These are phyloP conservation scores for Himalopsyche anomala DNA, from an alignment of 2,888 invertebrate species.

Conservation along the genomic window DNA sequence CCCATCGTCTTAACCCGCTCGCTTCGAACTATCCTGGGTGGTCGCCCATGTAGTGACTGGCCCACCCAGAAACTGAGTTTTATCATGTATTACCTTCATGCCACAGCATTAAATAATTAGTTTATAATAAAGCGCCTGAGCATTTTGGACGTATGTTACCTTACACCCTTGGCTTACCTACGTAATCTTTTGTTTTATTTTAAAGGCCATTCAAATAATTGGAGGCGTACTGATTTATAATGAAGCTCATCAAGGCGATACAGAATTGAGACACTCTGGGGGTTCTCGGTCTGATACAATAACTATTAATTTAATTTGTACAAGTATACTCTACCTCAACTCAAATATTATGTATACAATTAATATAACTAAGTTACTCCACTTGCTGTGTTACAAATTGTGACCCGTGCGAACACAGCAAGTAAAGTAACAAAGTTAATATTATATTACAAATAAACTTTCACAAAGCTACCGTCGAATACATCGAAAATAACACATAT, in stretches of 20 bases:
- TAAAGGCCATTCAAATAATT: slow-evolving; percentile 1
- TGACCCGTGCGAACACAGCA: too few relatives aligned
- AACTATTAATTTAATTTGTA: neutral
- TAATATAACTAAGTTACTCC: too few relatives aligned
- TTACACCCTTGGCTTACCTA: neutral
- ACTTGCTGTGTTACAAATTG: too few relatives aligned
- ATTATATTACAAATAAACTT: too few relatives aligned
- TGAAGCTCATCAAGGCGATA: neutral
- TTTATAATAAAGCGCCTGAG: slow-evolving; percentile 10
- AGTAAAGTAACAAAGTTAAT: too few relatives aligned
- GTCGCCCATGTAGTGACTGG: neutral
- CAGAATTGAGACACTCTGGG: neutral
- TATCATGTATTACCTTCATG: neutral
- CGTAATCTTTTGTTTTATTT: neutral
- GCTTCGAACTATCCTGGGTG: slow-evolving; percentile 10
- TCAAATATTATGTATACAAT: too few relatives aligned
- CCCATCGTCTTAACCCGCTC: slow-evolving; percentile 13
- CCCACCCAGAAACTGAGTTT: slow-evolving; percentile 9
- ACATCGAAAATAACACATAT: too few relatives aligned
- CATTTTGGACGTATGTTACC: slow-evolving; percentile 14
- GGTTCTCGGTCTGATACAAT: neutral
- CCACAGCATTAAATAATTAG: slow-evolving; percentile 23
- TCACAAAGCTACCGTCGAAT: too few relatives aligned
- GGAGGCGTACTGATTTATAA: neutral
- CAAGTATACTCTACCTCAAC: neutral